A percentile compares a stretch with the other conserved stretches of the same genome.
Evolutionary conservation across 2,888 invertebrate genomes (phyloP).

Genomic region (Caenorhabditis sp.): DNA sequence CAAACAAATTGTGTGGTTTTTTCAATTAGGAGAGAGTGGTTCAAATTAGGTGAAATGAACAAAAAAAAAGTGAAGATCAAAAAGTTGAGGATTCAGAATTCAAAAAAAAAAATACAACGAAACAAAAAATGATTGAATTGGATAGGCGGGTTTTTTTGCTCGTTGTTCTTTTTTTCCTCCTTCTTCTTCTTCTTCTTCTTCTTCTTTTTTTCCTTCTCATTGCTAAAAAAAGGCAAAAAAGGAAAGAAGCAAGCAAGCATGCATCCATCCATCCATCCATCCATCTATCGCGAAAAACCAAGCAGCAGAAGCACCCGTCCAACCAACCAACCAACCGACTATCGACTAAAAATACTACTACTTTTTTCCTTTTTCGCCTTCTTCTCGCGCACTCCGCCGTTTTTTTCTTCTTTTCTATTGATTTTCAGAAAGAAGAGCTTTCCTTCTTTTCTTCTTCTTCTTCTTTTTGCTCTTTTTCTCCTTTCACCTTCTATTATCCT

Average conservation of each 20-base stretch:
- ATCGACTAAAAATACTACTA: slow-evolving; percentile 1
- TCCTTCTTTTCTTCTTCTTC: background rate
- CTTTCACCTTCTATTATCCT: background rate
- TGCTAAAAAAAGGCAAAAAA: background rate
- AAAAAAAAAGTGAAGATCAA: background rate
- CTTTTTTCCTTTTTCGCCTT: background rate
- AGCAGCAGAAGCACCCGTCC: background rate
- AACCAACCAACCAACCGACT: background rate
- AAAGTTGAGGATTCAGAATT: background rate
- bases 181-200: background rate
- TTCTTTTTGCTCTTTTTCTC: background rate
- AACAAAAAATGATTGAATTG: slow-evolving; percentile 1
- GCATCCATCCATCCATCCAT: slow-evolving; percentile 9
- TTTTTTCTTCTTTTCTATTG: background rate
- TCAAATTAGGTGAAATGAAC: background rate
- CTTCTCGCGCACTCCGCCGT: background rate
- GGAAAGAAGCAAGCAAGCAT: background rate
- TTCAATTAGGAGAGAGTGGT: too few species aligned
- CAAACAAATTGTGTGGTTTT: too few species aligned
- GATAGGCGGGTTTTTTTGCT: background rate
- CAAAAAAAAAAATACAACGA: background rate
- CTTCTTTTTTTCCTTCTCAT: background rate
- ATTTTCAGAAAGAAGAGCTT: background rate
- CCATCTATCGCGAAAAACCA: slow-evolving; percentile 4
- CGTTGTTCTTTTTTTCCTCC: background rate